A percentile compares a stretch with the other conserved stretches of the same genome.
These are phyloP conservation scores for Gavia stellata DNA, from an alignment of 2,113 vertebrate species.

Conservation along the genomic window DNA sequence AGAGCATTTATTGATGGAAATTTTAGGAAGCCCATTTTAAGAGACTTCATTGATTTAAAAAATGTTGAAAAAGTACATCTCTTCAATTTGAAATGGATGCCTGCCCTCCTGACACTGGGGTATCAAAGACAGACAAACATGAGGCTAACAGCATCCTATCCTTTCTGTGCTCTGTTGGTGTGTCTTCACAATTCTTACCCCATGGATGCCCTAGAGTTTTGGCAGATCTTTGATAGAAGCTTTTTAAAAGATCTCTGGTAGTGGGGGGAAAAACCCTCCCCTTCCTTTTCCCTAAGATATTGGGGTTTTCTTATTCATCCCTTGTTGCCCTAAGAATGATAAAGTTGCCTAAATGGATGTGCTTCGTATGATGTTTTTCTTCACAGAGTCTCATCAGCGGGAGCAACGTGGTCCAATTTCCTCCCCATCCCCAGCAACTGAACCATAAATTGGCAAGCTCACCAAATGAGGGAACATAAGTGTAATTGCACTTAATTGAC, in stretches of 20 bases:
- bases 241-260: not conserved
- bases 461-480: not conserved
- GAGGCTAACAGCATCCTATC: not conserved
- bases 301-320: not conserved
- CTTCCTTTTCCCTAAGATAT: not conserved
- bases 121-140: not conserved
- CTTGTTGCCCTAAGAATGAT: not conserved
- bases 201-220: not conserved
- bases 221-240: not conserved
- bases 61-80: not conserved
- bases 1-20: not conserved
- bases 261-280: fast-evolving
- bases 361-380: not conserved
- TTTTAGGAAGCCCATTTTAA: not conserved
- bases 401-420: not conserved
- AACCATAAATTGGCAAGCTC: not conserved
- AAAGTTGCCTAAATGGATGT: not conserved
- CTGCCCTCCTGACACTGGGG: not conserved
- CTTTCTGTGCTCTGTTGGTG: not conserved
- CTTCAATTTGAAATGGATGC: not conserved
- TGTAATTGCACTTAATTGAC: conserved; percentile 19
- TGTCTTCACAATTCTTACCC: not conserved
- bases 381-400: not conserved
- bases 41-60: fast-evolving
- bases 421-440: not conserved